Percentiles rank a stretch among this genome's conserved stretches.
These are phyloP conservation scores for Eubasilissa regina DNA, from an alignment of 1,140 invertebrate genomes.

Conservation along the genomic window DNA sequence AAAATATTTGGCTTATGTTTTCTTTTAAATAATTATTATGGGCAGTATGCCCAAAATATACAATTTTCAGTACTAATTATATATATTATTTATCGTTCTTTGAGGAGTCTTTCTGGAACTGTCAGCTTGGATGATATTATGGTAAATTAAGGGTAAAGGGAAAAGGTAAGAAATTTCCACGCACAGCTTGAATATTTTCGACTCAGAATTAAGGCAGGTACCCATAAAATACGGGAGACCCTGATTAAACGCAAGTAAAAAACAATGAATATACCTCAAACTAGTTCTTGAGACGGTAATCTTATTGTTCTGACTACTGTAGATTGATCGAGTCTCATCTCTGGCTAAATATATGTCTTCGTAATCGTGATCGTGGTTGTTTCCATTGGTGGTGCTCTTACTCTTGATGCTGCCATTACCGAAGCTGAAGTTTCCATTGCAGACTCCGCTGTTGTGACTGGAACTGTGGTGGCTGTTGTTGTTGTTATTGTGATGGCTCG, in stretches of 20 bases:
- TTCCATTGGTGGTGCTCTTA: constrained; percentile 66
- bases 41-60: no score
- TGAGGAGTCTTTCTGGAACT: no score
- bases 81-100: no score
- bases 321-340: constrained; percentile 69
- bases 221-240: no score
- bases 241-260: background rate
- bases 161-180: no score
- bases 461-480: background rate
- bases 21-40: no score
- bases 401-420: constrained; percentile 49
- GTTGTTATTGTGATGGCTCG: constrained; percentile 41
- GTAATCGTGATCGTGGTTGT: constrained; percentile 77
- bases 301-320: constrained; percentile 45
- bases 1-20: no score
- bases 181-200: no score
- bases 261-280: constrained; percentile 11
- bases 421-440: constrained; percentile 36
- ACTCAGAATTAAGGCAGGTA: no score
- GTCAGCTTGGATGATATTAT: no score
- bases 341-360: constrained; percentile 82
- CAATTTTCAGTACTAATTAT: no score
- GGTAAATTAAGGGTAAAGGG: no score
- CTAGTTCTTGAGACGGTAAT: constrained; percentile 13
- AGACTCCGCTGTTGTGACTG: constrained; percentile 17